Evolutionary conservation across 64 coral and sea anemone genomes (phyloP).

Genomic region (Porites australiensis): DNA sequence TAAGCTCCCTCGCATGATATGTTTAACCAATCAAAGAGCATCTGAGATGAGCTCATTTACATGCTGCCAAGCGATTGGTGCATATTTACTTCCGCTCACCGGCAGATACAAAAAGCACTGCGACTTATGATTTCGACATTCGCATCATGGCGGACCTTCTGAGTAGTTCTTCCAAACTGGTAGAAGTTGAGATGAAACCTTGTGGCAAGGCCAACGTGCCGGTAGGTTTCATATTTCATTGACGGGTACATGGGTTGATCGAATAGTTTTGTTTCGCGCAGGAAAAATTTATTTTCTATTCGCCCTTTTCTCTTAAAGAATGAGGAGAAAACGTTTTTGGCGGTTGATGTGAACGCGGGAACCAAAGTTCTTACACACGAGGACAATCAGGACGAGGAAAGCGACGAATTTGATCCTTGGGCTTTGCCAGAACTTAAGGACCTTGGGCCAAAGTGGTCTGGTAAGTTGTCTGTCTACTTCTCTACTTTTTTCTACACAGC

Average conservation of each 20-base stretch:
- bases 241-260: background rate
- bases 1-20: too few species aligned
- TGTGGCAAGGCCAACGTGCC: background rate
- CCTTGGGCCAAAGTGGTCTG: slow-evolving; percentile 80
- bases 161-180: background rate
- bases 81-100: background rate
- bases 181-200: background rate
- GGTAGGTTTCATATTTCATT: slow-evolving; percentile 2
- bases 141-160: background rate
- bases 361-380: too few species aligned
- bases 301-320: background rate
- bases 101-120: background rate
- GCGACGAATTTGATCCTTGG: slow-evolving; percentile 89
- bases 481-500: background rate
- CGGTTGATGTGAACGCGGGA: background rate
- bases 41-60: too few species aligned
- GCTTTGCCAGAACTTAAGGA: slow-evolving; percentile 85
- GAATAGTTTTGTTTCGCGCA: background rate
- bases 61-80: background rate
- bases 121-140: background rate
- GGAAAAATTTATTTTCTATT: background rate
- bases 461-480: slow-evolving; percentile 32
- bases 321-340: slow-evolving; percentile 8
- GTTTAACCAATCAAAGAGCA: too few species aligned
- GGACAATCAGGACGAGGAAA: background rate